Conservation (phyloP, 1,140 invertebrate genomes). For the Hyposmocoma kahamanoa region DNA sequence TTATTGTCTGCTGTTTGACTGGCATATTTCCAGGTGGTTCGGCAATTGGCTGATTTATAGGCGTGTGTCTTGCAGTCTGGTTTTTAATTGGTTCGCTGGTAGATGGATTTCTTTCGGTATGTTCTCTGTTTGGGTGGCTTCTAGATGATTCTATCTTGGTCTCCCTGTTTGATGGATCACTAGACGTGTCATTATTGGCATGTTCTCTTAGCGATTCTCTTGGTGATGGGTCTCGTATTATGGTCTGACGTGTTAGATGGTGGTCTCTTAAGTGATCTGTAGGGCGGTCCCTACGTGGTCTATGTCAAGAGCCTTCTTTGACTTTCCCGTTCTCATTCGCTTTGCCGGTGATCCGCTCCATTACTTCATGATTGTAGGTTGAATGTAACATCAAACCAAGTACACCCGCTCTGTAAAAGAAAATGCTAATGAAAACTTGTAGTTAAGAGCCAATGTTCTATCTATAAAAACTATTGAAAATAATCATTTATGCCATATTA, state of each 20-base stretch:
- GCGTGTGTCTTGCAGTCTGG: not conserved
- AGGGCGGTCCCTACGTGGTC: not conserved
- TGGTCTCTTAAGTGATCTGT: not conserved
- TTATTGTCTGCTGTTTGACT: no score
- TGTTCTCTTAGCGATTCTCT: no score
- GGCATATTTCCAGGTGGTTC: not conserved
- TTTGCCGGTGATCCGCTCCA: conserved; percentile 77
- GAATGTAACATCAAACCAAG: conserved; percentile 95
- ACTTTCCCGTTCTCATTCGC: conserved; percentile 49
- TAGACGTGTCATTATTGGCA: no score
- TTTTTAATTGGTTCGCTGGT: not conserved
- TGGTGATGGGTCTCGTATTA: no score
- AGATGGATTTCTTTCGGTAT: no score
- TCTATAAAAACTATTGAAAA: no score
- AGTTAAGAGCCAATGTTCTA: no score
- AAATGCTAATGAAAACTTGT: conserved; percentile 9
- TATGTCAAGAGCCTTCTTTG: conserved; percentile 48
- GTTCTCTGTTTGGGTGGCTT: no score
- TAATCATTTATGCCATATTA: no score
- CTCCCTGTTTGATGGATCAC: no score
- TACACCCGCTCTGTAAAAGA: conserved; percentile 83
- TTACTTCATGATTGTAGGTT: conserved; percentile 94
- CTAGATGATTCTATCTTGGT: no score
- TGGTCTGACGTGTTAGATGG: not conserved
- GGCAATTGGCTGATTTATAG: not conserved